Base-by-base conservation (phyloP, 2,797 vertebrate species). In the Pipistrellus pipistrellus region DNA sequence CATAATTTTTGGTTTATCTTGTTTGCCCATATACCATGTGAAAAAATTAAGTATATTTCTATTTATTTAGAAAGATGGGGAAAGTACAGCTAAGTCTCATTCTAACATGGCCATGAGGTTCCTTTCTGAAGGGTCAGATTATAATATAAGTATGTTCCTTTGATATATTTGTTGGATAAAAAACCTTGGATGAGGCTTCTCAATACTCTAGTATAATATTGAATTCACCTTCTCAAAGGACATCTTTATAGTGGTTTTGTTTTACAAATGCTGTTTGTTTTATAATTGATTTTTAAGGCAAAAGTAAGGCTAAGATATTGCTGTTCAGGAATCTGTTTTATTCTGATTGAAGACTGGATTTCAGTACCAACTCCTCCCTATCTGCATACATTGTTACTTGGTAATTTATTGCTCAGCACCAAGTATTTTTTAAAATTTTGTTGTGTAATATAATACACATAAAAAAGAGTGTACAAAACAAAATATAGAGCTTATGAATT, bases 1-100 rank as follows among this genome's bases (percentile, higher is more conserved):
- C n/a, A 78, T 88, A 85, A 17, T 18, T 12, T 94, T 92, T 83
- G 35, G 23, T 78, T 94, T 80, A 66, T 95, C 66, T 92, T 85
- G 8, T 80, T 88, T 95, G 76, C 4, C 32, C 30, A 20, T 71
- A 35, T 68, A 59, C 15, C 7, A 88, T 48, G 21, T 72, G 7
- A 66, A 94, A 88, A 89, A 32, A 95, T 66, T 78, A 57, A 64
- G 20, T 85, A 13, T 57, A 64, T 27, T 82, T 30, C 41, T 46
- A 1, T 82, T 82, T 78, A 62, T 90, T 95, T 51, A 90, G 64
- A 81, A 77, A 83, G 20, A 83, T 73, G 38, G 57, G 21, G 4
- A 87, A 91, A 77, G 20, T 25, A 91, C 30, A 64, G 10, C 17
- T 66, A 32, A 32, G 8, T 51, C 46, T 93, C 8, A 72, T 91